Evolutionary conservation across 1,140 invertebrate species (phyloP), one percentile per base, ranked within the genome.

Genomic region (Phymorhynchus buccinoides): DNA sequence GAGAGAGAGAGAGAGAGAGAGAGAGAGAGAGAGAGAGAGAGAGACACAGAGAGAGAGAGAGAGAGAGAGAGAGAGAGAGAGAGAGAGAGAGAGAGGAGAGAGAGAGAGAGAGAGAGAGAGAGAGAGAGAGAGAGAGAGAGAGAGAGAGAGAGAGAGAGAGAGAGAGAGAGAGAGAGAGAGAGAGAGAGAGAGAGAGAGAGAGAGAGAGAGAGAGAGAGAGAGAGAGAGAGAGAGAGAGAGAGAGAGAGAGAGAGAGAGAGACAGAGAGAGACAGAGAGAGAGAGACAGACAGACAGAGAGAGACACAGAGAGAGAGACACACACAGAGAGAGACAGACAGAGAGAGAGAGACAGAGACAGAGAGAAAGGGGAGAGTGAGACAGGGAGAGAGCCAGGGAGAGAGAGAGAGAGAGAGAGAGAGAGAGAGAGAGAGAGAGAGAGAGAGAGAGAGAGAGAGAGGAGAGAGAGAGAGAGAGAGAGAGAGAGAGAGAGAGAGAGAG

Each of bases 21-120:
- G 42, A 32, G 78, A 78, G 42, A 30, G 42, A 52, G 48, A 52
- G 42, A 80, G n/a, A 80, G 48, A 80, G 3, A 80, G 42, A 80
- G 27, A 80, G 48, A 56, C 35, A 42, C 37, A 48, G 4, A 9
- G 35, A n/a, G 12, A 42, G 9, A n/a, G 7, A 41, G 75, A 78
- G 6, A 78, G 3, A 75, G 3, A 75, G 32, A 41, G 30, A 37
- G 27, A 75, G 18, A 48, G 6, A 12, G 0, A 78, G 27, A n/a
- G 7, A 27, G 16, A 77, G 16, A 42, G 27, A 35, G 42, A 41
- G 75, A 42, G 42, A 37, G 0, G 1, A 42, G 39, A 42, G 9
- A 78, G 0, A 78, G 42, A 42, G 35, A 78, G 16, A 42, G 35
- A 66, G 9, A 71, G 7, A 35, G 30, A 35, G 6, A 71, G 30